phyloP scores from a whole-genome alignment of 2,113 vertebrate species.

The Marmota flaviventris region DNA sequence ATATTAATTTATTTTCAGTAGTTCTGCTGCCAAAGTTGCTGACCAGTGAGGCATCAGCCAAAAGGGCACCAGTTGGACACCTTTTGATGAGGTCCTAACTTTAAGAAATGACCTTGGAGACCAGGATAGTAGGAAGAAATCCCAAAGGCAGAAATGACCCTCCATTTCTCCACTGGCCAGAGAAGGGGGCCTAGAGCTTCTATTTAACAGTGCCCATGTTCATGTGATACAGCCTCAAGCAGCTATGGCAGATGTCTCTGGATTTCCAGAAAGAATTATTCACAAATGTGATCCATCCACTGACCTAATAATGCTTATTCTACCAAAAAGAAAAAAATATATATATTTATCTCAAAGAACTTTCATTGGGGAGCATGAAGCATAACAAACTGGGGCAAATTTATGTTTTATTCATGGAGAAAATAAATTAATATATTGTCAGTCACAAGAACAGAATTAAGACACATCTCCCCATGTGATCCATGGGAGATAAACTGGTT shows the following conservation, averaged over 20 bases:
- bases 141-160: not conserved
- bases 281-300: not conserved
- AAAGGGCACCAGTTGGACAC: not conserved
- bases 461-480: not conserved
- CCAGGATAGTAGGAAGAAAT: not conserved
- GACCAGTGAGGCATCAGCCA: not conserved
- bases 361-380: not conserved
- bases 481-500: not conserved
- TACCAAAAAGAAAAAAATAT: not conserved
- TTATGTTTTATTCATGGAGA: constrained; percentile 42
- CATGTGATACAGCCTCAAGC: not conserved
- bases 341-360: not conserved
- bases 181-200: not conserved
- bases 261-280: not conserved
- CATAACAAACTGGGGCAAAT: not conserved
- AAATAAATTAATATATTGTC: constrained; percentile 54
- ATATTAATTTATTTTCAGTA: constrained; percentile 20
- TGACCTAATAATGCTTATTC: not conserved
- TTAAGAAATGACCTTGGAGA: not conserved
- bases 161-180: not conserved
- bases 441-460: not conserved
- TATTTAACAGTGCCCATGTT: not conserved
- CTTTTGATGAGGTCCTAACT: not conserved
- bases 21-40: not conserved
- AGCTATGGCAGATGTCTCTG: not conserved